Evolutionary conservation across 1,140 invertebrate genomes (phyloP), one percentile per base, ranked within the genome.

Genomic region (Diachasma alloeum): DNA sequence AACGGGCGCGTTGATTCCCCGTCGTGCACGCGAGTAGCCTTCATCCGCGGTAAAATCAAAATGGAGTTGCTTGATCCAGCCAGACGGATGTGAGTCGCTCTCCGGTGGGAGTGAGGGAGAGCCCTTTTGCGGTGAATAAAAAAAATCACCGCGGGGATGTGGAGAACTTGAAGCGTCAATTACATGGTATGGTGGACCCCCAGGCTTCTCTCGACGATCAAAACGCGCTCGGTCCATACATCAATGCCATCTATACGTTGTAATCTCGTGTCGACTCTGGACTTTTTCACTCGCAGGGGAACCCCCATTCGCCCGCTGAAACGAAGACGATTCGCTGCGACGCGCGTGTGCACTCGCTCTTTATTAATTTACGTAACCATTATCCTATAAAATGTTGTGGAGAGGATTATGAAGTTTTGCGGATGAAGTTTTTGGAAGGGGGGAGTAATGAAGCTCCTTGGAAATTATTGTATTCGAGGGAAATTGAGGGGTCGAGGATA

Each of bases 201-300:
- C 59, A 26, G 59, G 59, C 59, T 26, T 13, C 59, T 26, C 15
- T 63, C 59, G 4, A 22, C 59, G 59, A 63, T 63, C 59, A 63
- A 63, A 63, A 63, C 24, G 59, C 59, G 59, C 59, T 63, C 59
- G 59, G 6, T 77, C 82, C 80, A 85, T 86, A 84, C 80, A 84
- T 86, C 83, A 86, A 85, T 85, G 83, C 83, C 83, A 83, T 82
- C 81, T 84, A 83, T 84, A 84, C 82, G 80, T 70, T 85, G 82
- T 86, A 86, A 86, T 86, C 85, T 85, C 76, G 81, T 84, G 83
- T 83, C 79, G 83, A 84, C 77, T 84, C 75, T 71, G 74, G 72
- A 81, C 80, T 79, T 82, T 79, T 83, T 81, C 76, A 72, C 69
- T 63, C 36, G n/a, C 71, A 26, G 48, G 36, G 56, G n/a, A 74